Percentiles rank a stretch among this genome's conserved stretches.
phyloP scores from a whole-genome alignment of 2,797 vertebrate species.

The Poeciliopsis gracilis region DNA sequence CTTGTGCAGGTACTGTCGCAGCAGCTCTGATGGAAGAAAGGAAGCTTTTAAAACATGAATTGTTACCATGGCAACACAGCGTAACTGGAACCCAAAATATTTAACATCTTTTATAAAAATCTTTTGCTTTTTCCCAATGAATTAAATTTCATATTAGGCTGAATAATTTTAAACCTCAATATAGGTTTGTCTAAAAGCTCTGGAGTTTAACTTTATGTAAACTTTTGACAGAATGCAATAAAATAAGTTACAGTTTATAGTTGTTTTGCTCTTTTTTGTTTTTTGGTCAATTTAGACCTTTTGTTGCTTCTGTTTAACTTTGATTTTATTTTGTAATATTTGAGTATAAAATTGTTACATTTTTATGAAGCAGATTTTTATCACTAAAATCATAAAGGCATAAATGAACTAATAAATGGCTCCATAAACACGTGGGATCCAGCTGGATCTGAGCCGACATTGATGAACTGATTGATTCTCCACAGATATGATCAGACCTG shows the following conservation, averaged over 20 bases:
- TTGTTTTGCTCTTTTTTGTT: too few relatives aligned
- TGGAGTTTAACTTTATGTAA: neutral
- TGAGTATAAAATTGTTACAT: neutral
- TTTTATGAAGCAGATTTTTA: neutral
- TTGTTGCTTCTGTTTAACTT: neutral
- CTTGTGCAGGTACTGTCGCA: neutral
- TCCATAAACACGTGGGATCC: neutral
- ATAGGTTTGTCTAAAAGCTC: neutral
- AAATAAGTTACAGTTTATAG: neutral
- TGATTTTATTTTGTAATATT: neutral
- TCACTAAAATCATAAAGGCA: neutral
- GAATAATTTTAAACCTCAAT: neutral
- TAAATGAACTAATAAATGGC: neutral
- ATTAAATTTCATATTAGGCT: neutral
- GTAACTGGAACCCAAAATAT: neutral
- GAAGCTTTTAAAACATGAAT: neutral
- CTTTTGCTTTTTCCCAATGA: neutral
- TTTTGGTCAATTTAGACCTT: neutral
- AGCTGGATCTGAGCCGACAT: neutral
- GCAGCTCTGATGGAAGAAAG: neutral
- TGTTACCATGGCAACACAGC: neutral
- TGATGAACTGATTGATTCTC: neutral
- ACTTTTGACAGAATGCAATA: neutral
- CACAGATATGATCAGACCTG: neutral
- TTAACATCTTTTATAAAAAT: neutral